Percentiles rank a stretch among this genome's conserved stretches.
phyloP scores from a whole-genome alignment of 2,113 vertebrate genomes.

The Casuarius casuarius region DNA sequence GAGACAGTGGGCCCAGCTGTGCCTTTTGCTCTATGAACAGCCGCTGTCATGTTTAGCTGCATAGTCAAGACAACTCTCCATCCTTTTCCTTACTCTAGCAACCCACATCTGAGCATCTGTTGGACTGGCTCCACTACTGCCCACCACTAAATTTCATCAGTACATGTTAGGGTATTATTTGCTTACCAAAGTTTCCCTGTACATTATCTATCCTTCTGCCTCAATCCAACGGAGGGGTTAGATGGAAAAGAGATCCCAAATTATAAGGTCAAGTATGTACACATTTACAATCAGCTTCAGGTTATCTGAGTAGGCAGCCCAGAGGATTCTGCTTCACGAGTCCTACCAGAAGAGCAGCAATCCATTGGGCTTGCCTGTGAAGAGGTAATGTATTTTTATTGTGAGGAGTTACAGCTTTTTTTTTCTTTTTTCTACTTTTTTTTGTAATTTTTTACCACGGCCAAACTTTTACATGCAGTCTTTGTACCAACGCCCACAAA shows the following conservation, averaged over 20 bases:
- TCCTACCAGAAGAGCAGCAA: not conserved
- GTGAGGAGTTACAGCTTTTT: not conserved
- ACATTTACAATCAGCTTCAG: not conserved
- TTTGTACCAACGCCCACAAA: not conserved
- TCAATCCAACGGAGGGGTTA: not conserved
- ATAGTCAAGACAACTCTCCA: not conserved
- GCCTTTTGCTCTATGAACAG: not conserved
- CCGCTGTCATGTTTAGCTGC: not conserved
- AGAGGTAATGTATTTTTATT: not conserved
- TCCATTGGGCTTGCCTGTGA: rapidly evolving
- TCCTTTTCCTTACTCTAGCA: not conserved
- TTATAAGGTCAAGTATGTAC: not conserved
- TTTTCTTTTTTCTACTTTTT: not conserved
- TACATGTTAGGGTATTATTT: not conserved
- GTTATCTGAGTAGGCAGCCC: not conserved
- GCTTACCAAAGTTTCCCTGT: not conserved
- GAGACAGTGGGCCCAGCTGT: not conserved
- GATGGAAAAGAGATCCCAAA: not conserved
- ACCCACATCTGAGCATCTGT: not conserved
- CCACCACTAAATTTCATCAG: not conserved
- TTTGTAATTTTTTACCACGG: not conserved
- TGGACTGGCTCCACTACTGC: not conserved
- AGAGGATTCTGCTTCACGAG: not conserved
- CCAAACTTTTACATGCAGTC: rapidly evolving
- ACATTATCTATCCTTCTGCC: not conserved